Conservation (phyloP, 2,888 invertebrate genomes). For the Alentia gelatinosa region DNA sequence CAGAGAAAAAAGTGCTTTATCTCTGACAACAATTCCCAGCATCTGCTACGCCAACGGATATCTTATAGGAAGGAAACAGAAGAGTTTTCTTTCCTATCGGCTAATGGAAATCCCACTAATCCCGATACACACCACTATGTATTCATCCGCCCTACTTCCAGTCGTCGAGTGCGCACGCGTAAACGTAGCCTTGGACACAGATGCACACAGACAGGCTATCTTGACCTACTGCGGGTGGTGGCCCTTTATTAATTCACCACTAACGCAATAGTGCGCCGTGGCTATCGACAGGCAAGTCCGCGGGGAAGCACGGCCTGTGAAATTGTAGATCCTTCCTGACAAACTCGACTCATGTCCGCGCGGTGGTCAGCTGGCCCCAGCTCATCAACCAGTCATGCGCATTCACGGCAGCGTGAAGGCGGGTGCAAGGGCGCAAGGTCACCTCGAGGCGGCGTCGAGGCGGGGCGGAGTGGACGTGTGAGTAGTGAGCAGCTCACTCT, state of each 20-base stretch:
- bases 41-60: no score
- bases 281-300: background rate
- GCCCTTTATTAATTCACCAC: slow-evolving; percentile 45
- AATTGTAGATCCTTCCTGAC: slow-evolving; percentile 47
- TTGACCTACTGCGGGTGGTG: background rate
- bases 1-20: no score
- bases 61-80: no score
- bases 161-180: background rate
- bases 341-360: background rate
- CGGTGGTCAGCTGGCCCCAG: background rate
- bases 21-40: no score
- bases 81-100: no score
- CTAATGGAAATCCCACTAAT: no score
- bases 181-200: background rate
- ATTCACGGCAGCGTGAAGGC: background rate
- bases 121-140: background rate
- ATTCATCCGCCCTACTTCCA: background rate
- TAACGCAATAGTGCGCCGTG: background rate
- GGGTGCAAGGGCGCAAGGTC: background rate
- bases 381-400: slow-evolving; percentile 28
- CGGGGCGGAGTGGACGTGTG: background rate
- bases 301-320: background rate
- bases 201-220: background rate
- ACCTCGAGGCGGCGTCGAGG: background rate
- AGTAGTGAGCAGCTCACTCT: background rate